A percentile compares a stretch with the other conserved stretches of the same genome.
These are phyloP conservation scores for Microdon myrmicae DNA, from an alignment of 2,888 invertebrate species.

Conservation along the genomic window DNA sequence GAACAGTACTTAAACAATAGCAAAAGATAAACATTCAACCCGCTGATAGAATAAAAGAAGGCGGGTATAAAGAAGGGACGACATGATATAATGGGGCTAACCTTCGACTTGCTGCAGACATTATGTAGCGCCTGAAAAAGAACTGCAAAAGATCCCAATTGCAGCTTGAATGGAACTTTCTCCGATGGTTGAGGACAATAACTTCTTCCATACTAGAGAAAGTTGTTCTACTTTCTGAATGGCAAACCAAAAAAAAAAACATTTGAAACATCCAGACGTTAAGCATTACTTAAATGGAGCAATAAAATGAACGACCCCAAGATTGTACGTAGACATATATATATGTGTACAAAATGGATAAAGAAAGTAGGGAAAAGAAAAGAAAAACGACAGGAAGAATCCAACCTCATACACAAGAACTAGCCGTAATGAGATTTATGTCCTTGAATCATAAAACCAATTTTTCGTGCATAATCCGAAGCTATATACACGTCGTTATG, in stretches of 20 bases:
- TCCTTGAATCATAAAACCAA: conserved; percentile 66
- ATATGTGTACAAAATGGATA: conserved; percentile 2
- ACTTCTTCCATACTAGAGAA: conserved; percentile 46
- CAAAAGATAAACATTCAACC: conserved; percentile 44
- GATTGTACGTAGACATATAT: conserved; percentile 2
- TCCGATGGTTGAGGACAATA: conserved; percentile 42
- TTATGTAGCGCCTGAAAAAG: conserved; percentile 5
- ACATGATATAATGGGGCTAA: no score
- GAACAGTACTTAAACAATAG: conserved; percentile 37
- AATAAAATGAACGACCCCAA: conserved; percentile 3
- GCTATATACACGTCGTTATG: conserved; percentile 13
- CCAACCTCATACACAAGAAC: conserved; percentile 21
- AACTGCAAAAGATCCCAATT: conserved; percentile 34
- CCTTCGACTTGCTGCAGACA: conserved; percentile 15
- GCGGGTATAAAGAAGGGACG: no score
- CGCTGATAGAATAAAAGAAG: conserved; percentile 14
- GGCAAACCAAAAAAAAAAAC: conserved; percentile 14
- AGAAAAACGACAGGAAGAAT: conserved; percentile 8
- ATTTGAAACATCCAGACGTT: background rate
- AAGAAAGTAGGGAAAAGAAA: conserved; percentile 8
- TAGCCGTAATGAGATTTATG: conserved; percentile 64
- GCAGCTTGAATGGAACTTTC: conserved; percentile 39
- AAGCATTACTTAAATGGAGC: conserved; percentile 11
- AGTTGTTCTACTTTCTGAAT: conserved; percentile 48
- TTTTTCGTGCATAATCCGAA: conserved; percentile 57